Evolutionary conservation across 2,797 vertebrate genomes (phyloP).

Genomic region (Sebastes hubbsi): DNA sequence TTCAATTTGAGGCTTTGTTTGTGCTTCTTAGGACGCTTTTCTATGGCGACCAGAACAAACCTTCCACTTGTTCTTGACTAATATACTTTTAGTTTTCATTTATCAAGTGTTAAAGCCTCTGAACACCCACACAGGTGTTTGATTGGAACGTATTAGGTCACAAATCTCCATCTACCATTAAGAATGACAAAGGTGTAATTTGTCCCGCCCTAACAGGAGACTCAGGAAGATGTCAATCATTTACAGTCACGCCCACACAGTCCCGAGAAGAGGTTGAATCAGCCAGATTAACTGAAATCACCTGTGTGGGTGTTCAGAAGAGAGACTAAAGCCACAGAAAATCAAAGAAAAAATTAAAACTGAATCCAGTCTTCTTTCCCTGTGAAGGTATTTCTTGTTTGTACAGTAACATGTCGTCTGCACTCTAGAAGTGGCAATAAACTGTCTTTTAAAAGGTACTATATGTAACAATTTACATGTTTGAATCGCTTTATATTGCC

Average conservation of each 20-base stretch:
- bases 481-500: no score
- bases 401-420: not conserved
- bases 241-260: not conserved
- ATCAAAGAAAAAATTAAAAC: no score
- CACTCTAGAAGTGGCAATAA: not conserved
- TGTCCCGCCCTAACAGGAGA: not conserved
- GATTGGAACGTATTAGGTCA: not conserved
- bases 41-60: not conserved
- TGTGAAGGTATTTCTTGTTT: not conserved
- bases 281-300: not conserved
- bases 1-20: not conserved
- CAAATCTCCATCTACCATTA: not conserved
- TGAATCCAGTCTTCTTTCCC: no score
- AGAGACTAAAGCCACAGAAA: no score
- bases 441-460: not conserved
- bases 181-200: fast-evolving
- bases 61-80: not conserved
- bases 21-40: not conserved
- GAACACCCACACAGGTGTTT: not conserved
- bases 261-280: not conserved
- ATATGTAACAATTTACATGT: no score
- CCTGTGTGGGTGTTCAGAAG: not conserved
- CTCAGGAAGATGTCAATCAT: not conserved
- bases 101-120: not conserved
- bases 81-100: not conserved